A percentile compares a stretch with the other conserved stretches of the same genome.
Conservation (phyloP, 2,113 vertebrate genomes). For the Larimichthys polyactis region DNA sequence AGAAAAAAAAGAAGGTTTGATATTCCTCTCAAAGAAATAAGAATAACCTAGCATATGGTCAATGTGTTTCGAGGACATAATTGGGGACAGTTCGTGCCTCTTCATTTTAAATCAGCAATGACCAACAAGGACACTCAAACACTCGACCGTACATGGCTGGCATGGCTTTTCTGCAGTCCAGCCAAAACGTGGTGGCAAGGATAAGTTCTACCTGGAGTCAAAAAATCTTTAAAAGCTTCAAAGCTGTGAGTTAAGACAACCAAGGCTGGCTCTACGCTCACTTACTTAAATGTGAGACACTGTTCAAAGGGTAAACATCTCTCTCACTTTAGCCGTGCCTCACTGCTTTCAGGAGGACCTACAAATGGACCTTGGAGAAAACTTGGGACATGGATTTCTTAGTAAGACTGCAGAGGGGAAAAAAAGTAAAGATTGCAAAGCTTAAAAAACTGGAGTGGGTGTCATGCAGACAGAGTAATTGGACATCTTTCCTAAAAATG, state of each 20-base stretch:
- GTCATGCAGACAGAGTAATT: slow-evolving; percentile 27
- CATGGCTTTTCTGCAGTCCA: background rate
- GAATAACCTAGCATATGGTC: background rate
- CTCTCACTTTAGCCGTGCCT: background rate
- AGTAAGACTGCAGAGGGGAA: background rate
- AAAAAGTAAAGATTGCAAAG: background rate
- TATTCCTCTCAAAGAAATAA: background rate
- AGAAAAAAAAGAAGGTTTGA: background rate
- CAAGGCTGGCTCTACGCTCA: background rate
- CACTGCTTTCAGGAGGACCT: slow-evolving; percentile 4
- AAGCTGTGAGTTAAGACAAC: background rate
- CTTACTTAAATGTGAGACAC: slow-evolving; percentile 10
- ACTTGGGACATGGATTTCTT: slow-evolving; percentile 16
- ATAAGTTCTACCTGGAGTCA: background rate
- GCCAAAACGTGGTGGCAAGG: background rate
- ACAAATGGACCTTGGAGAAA: slow-evolving; percentile 16
- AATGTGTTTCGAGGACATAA: background rate
- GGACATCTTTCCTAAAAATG: slow-evolving; percentile 48
- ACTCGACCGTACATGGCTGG: background rate
- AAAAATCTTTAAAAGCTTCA: slow-evolving; percentile 21
- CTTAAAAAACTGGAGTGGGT: background rate
- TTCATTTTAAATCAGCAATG: background rate
- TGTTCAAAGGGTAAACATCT: slow-evolving; percentile 26
- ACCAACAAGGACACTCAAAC: background rate
- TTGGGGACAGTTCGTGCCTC: too few relatives aligned